Evolutionary conservation across 2,797 vertebrate species (phyloP).

Genomic region (Phylloscopus collybita): DNA sequence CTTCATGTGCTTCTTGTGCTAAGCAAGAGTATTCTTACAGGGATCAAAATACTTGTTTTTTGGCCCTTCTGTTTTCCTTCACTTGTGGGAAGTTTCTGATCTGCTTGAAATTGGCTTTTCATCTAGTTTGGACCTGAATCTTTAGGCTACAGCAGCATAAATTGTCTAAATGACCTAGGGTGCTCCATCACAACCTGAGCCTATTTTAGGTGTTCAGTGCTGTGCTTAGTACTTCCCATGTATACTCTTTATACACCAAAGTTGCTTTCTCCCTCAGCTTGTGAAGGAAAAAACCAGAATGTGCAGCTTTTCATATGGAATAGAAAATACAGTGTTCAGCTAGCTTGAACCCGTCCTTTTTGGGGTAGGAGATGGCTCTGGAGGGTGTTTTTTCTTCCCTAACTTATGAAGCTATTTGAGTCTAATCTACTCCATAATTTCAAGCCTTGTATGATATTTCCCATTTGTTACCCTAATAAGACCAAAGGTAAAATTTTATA

Average conservation of each 20-base stretch:
- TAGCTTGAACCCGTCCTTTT: neutral
- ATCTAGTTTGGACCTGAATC: neutral
- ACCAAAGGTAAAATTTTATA: slow-evolving; percentile 23
- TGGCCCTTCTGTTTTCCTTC: neutral
- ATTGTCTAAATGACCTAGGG: neutral
- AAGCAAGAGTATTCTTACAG: neutral
- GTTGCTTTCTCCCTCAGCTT: neutral
- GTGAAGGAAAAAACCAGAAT: neutral
- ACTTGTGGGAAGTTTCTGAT: neutral
- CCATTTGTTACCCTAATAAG: slow-evolving; percentile 24
- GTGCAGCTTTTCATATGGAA: neutral
- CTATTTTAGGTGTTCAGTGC: neutral
- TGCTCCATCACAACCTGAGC: neutral
- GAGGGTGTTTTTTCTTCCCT: neutral
- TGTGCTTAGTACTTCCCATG: neutral
- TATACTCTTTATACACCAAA: neutral
- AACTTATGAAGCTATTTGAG: neutral
- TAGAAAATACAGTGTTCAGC: neutral
- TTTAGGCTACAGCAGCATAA: neutral
- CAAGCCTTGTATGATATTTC: neutral
- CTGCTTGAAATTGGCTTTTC: neutral
- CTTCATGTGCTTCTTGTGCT: neutral
- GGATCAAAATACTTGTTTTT: neutral
- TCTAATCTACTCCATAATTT: neutral
- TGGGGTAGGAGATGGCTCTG: neutral